Evolutionary conservation across 2,113 vertebrate genomes (phyloP).

Genomic region (Embiotoca jacksoni): DNA sequence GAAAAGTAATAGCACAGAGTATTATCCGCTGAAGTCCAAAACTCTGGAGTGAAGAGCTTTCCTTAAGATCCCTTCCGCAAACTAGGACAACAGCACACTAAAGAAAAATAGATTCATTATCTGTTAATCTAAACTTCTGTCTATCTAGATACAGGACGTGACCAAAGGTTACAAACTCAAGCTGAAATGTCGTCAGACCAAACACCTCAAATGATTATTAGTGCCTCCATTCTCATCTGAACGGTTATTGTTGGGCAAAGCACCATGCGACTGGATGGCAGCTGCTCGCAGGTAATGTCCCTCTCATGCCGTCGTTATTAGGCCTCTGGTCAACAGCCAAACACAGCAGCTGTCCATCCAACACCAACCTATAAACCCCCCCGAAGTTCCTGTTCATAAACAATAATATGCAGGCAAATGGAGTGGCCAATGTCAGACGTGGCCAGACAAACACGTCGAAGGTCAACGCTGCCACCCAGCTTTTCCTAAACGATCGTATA

Average conservation of each 20-base stretch:
- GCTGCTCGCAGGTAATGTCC: slow-evolving; percentile 83
- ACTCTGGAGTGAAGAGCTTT: too few relatives aligned
- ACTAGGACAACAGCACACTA: too few relatives aligned
- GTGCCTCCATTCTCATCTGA: slow-evolving; percentile 39
- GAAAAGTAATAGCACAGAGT: background rate
- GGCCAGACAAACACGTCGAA: slow-evolving; percentile 71
- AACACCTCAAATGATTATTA: slow-evolving; percentile 59
- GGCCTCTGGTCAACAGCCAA: slow-evolving; percentile 81
- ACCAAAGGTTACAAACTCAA: slow-evolving; percentile 33
- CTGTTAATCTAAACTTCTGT: too few relatives aligned
- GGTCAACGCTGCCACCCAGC: slow-evolving; percentile 67
- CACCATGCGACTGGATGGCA: slow-evolving; percentile 53
- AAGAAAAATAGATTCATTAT: too few relatives aligned
- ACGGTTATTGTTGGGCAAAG: slow-evolving; percentile 56
- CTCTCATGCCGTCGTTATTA: slow-evolving; percentile 73
- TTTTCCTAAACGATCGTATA: background rate
- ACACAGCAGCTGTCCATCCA: slow-evolving; percentile 83
- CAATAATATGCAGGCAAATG: slow-evolving; percentile 81
- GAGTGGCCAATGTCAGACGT: slow-evolving; percentile 80
- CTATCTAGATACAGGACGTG: background rate
- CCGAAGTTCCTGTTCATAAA: slow-evolving; percentile 75
- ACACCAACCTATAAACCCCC: slow-evolving; percentile 80
- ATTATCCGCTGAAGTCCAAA: too few relatives aligned
- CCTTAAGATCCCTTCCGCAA: too few relatives aligned
- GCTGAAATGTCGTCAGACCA: slow-evolving; percentile 15